Conservation (phyloP, 2,888 invertebrate species). For the Leptopilina myrica region DNA sequence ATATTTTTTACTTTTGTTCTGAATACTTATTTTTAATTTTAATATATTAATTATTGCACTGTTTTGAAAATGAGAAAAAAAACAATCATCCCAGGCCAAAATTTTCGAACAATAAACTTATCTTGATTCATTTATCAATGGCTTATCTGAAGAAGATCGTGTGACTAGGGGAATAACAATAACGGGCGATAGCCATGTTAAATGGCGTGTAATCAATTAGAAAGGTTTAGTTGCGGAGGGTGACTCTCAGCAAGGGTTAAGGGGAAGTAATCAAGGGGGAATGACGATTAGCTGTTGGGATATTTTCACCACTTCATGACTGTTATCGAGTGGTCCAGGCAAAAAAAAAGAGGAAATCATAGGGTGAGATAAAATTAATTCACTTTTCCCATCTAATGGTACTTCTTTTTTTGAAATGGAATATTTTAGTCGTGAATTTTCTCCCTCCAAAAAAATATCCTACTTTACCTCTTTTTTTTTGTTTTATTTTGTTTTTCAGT, state of each 20-base stretch:
- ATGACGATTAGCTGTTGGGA: constrained; percentile 34
- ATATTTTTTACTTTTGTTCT: no score
- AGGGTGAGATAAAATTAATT: constrained; percentile 2
- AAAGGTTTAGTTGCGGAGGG: constrained; percentile 33
- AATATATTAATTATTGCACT: no score
- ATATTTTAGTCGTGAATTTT: no score
- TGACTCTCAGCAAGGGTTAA: constrained; percentile 25
- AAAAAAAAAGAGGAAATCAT: constrained; percentile 10
- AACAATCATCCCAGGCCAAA: not conserved
- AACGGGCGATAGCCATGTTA: constrained; percentile 23
- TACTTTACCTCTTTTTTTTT: no score
- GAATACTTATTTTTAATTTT: no score
- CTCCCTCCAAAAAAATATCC: no score
- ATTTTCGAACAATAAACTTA: not conserved
- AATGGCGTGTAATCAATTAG: constrained; percentile 40
- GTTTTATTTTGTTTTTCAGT: no score
- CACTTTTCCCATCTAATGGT: no score
- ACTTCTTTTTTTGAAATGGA: no score
- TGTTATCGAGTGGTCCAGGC: constrained; percentile 6
- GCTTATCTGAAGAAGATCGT: constrained; percentile 21
- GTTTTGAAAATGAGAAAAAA: not conserved
- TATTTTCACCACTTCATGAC: constrained; percentile 28
- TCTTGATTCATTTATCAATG: constrained; percentile 12
- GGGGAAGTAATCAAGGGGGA: constrained; percentile 23
- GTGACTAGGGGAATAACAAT: constrained; percentile 32